Base-by-base conservation (phyloP, 1,140 invertebrate genomes). In the Heliothis virescens region DNA sequence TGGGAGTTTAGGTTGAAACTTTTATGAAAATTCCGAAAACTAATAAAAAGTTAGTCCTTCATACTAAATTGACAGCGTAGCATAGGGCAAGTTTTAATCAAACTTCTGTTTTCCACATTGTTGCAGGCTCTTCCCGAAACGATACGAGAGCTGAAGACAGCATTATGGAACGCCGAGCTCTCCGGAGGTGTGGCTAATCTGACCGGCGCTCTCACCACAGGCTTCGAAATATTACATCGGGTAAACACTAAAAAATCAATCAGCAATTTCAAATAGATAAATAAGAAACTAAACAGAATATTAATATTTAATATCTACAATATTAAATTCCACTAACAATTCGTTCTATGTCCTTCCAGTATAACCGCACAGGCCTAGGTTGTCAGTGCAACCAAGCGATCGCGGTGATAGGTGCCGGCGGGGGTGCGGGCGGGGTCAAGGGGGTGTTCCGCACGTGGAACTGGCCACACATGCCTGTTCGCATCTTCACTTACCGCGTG, bases 341-440 rank as follows among this genome's bases (percentile, higher is more conserved):
- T 9, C 11, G 1, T 59, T 52, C 1, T 62, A n/a, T 57, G 7
- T 48, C 41, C 15, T 88, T 92, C 15, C 88, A 97, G 96, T 98
- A 98, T 86, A 98, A 98, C 87, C 96, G 97, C 76, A 97, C 97
- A 0, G 96, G 97, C 1, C 96, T 97, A 84, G 98, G 98, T 9
- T 97, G 97, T 80, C 97, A 99, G 86, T 99, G 99, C 90, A 99
- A 99, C 95, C 99, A 99, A 95, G 99, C 98, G 1, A 99, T 99
- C 57, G 99, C 99, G 97, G 92, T 99, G 63, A 97, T 99, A 48
- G 98, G 99, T 88, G 98, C 98, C 47, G 97, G 98, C 10, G 98
- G 98, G 41, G 97, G 98, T n/a, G 97, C 98, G 0, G 96, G 96
- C 77, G 96, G 95, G 47, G 96, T 95, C 34, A 95, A 95, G 81